phyloP scores from a whole-genome alignment of 2,113 vertebrate species.

The Oxygymnocypris stewartii region DNA sequence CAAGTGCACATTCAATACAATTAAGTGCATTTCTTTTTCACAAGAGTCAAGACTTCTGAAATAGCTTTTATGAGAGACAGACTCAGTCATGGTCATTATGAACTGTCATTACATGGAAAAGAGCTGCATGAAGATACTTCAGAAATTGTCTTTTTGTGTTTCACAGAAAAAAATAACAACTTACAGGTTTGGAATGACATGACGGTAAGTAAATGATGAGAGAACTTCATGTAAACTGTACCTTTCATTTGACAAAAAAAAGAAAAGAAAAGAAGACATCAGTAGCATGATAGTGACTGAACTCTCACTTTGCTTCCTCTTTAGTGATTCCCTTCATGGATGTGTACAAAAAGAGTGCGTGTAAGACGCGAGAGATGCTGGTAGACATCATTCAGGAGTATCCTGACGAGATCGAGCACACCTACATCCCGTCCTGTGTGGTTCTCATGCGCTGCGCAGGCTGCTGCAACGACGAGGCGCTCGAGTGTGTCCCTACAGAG shows the following conservation, averaged over 20 bases:
- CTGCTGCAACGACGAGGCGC: constrained; percentile 87
- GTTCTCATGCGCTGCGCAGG: constrained; percentile 87
- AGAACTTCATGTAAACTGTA: background rate
- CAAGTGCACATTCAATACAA: background rate
- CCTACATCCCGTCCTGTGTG: constrained; percentile 89
- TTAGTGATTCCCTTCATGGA: constrained; percentile 84
- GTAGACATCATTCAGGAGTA: constrained; percentile 92
- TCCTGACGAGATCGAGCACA: constrained; percentile 86
- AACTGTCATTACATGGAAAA: background rate
- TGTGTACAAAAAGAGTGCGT: constrained; percentile 84
- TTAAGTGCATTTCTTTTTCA: background rate
- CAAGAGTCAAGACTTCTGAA: background rate
- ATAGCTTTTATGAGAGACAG: background rate
- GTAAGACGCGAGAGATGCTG: constrained; percentile 85
- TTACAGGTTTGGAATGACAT: background rate
- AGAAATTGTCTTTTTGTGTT: background rate
- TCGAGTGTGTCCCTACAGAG: constrained; percentile 86
- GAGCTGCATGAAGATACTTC: background rate
- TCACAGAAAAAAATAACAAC: background rate
- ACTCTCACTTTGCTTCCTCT: constrained; percentile 2
- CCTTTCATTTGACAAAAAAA: background rate
- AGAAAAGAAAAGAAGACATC: background rate
- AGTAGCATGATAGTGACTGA: background rate
- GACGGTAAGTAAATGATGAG: background rate
- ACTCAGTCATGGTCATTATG: background rate